A percentile compares a stretch with the other conserved stretches of the same genome.
phyloP scores from a whole-genome alignment of 2,797 vertebrate species.

The Parotocinclus haroldoi region DNA sequence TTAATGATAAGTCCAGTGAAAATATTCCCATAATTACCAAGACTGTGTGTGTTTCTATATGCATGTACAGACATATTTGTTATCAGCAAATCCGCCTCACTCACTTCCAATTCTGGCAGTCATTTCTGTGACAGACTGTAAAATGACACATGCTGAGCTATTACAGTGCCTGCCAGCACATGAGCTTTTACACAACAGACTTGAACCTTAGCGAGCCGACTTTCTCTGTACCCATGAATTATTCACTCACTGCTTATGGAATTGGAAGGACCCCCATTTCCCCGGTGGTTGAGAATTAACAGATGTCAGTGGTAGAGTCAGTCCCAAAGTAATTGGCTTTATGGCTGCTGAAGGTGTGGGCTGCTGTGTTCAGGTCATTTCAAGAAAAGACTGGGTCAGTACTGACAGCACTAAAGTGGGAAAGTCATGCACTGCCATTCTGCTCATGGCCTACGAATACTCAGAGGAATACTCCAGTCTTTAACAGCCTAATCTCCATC shows the following conservation, averaged over 20 bases:
- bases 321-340: constrained; percentile 24
- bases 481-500: too few relatives aligned
- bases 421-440: background rate
- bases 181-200: background rate
- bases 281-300: constrained; percentile 13
- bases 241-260: constrained; percentile 13
- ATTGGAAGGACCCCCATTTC: constrained; percentile 3
- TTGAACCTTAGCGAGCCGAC: background rate
- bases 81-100: background rate
- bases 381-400: constrained; percentile 26
- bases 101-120: background rate
- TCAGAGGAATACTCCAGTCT: too few relatives aligned
- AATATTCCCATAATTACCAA: too few relatives aligned
- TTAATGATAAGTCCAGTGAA: too few relatives aligned
- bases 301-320: constrained; percentile 2
- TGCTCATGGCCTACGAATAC: background rate
- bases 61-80: too few relatives aligned
- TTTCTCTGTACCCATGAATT: constrained; percentile 4
- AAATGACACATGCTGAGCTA: constrained; percentile 1
- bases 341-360: constrained; percentile 8
- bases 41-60: too few relatives aligned
- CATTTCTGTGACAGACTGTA: constrained; percentile 8
- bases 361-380: constrained; percentile 11
- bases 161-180: constrained; percentile 5
- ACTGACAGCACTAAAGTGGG: background rate